Evolutionary conservation across 2,797 vertebrate genomes (phyloP), one percentile per base, ranked within the genome.

Genomic region (Helarctos malayanus): DNA sequence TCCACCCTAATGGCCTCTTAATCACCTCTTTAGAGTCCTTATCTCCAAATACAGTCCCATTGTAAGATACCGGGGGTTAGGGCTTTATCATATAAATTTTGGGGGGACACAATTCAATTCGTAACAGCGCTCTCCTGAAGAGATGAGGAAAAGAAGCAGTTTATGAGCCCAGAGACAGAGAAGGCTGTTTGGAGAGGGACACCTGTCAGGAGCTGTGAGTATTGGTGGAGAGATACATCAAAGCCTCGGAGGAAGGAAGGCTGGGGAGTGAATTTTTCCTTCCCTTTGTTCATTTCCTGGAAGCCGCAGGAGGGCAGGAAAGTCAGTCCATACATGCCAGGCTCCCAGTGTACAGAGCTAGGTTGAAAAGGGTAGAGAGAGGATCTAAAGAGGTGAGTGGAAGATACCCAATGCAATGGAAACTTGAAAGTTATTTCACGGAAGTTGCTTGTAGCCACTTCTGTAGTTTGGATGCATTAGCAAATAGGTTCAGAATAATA

Each of bases 301-400:
- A 78, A 45, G 18, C 27, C 5, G 9, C 10, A 21, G 38, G 29
- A 80, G 32, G 38, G 13, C 45, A 47, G 49, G 23, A 32, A 56
- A 86, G 12, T 59, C 9, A n/a, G 6, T n/a, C 2, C 29, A 14
- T 5, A 27, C 0, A 16, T 15, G 4, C 11, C 23, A 21, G 1
- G 7, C 25, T 11, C 27, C 49, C 10, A 35, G 47, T 3, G 1
- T 21, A 23, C 9, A 45, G 16, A 71, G 14, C 15, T 49, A 88
- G 54, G 6, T 0, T 73, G 25, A 32, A 19, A 49, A 38, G 4
- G 7, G 16, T 1, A 35, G 27, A 35, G 15, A 18, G 32, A 32
- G 3, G 7, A 7, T 52, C n/a, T 73, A 10, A 76, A 83, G 61
- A n/a, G 25, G 10, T 9, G 29, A 27, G 3, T 29, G 38, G 19